These are phyloP conservation scores for Carassius carassius DNA, from an alignment of 2,113 vertebrate species.

Conservation along the genomic window DNA sequence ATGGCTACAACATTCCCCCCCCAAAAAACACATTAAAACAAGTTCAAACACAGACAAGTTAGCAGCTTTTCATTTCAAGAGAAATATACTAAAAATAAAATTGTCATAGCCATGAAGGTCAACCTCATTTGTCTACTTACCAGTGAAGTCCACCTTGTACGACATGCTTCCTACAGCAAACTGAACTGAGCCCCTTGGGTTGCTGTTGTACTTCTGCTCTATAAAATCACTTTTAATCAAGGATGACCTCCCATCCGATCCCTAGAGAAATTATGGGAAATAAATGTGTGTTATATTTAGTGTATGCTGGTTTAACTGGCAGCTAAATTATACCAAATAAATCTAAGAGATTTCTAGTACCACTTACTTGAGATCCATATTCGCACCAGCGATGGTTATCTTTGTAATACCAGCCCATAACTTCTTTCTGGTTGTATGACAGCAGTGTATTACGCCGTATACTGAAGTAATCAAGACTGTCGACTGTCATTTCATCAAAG, in stretches of 20 bases:
- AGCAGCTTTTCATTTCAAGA: neutral
- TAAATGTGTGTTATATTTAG: too few species aligned
- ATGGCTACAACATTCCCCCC: constrained; percentile 58
- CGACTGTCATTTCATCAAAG: constrained; percentile 60
- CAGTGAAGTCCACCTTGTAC: constrained; percentile 61
- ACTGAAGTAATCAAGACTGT: neutral
- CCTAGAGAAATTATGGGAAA: constrained; percentile 44
- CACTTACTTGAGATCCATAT: constrained; percentile 65
- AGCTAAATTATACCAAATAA: too few species aligned
- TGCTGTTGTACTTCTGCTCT: constrained; percentile 55
- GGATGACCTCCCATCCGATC: neutral
- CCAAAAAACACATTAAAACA: neutral
- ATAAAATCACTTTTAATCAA: constrained; percentile 61
- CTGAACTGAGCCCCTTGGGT: constrained; percentile 49
- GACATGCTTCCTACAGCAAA: constrained; percentile 54
- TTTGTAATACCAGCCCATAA: constrained; percentile 68
- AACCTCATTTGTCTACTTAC: constrained; percentile 44
- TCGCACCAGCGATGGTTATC: constrained; percentile 66
- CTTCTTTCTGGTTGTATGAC: constrained; percentile 51
- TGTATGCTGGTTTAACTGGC: neutral
- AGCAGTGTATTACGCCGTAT: constrained; percentile 54
- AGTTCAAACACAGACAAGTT: neutral
- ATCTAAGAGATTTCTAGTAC: neutral
- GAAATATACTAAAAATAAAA: neutral
- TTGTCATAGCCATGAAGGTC: neutral